A percentile compares a stretch with the other conserved stretches of the same genome.
Conservation (phyloP, 2,113 vertebrate genomes). For the Anarrhichthys ocellatus region DNA sequence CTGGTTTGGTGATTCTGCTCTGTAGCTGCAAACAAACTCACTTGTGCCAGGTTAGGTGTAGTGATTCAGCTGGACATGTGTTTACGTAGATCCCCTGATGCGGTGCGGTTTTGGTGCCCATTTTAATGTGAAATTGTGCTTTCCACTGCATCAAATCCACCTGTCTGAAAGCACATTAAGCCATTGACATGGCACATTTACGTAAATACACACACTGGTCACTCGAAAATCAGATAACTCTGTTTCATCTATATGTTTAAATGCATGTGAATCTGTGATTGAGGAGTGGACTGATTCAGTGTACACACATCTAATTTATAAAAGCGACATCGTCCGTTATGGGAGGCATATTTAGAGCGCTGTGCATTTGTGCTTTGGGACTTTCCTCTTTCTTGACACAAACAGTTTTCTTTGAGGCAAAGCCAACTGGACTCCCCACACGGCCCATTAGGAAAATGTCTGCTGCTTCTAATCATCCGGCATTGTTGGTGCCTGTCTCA, state of each 20-base stretch:
- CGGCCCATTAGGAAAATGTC: conserved; percentile 24
- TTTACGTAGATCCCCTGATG: neutral
- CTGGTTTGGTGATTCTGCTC: neutral
- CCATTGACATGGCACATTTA: neutral
- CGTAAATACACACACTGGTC: too few species aligned
- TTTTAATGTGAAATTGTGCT: neutral
- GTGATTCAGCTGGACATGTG: neutral
- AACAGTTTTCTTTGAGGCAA: conserved; percentile 9
- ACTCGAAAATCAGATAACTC: neutral
- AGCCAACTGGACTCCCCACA: conserved; percentile 30
- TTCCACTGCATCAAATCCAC: neutral
- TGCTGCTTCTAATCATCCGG: conserved; percentile 42
- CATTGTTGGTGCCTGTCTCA: neutral
- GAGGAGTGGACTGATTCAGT: neutral
- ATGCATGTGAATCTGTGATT: neutral
- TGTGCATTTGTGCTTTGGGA: conserved; percentile 8
- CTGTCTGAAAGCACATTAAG: neutral
- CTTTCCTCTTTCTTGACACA: neutral
- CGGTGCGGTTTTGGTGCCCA: neutral
- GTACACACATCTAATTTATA: neutral
- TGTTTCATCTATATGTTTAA: neutral
- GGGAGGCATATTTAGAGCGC: neutral
- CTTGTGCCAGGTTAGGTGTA: neutral
- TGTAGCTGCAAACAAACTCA: neutral
- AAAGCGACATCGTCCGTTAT: neutral